Conservation (phyloP, 2,113 vertebrate species). For the Aythya baeri region DNA sequence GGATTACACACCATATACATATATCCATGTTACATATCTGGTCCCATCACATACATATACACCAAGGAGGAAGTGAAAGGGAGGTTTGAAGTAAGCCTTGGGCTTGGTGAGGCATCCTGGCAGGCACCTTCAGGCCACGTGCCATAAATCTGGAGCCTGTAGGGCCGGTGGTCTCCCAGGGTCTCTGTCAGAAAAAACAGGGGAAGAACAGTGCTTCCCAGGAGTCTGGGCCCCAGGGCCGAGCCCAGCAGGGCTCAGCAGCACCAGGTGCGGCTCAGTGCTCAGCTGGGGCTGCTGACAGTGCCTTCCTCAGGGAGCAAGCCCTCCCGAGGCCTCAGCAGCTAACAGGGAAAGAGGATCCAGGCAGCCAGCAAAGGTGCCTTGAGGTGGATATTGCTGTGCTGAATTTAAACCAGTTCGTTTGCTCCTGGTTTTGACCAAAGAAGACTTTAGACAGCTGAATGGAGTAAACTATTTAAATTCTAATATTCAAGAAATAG, state of each 20-base stretch:
- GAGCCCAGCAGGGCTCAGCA: not conserved
- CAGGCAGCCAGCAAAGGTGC: not conserved
- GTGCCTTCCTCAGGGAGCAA: not conserved
- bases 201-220: not conserved
- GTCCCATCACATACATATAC: not conserved
- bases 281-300: not conserved
- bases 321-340: not conserved
- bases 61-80: fast-evolving
- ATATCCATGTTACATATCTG: not conserved
- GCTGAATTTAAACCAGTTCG: not conserved
- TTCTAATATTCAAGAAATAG: not conserved
- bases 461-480: not conserved
- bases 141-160: not conserved
- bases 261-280: not conserved
- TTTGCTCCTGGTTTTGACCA: not conserved
- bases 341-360: not conserved
- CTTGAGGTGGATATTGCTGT: not conserved
- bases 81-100: not conserved
- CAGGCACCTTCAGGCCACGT: not conserved
- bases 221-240: not conserved
- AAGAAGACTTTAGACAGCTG: not conserved
- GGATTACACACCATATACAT: not conserved
- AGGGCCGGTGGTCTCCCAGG: not conserved
- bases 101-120: not conserved
- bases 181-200: not conserved